Base-by-base conservation (phyloP, 2,888 invertebrate species). In the Aleiodes alternator region DNA sequence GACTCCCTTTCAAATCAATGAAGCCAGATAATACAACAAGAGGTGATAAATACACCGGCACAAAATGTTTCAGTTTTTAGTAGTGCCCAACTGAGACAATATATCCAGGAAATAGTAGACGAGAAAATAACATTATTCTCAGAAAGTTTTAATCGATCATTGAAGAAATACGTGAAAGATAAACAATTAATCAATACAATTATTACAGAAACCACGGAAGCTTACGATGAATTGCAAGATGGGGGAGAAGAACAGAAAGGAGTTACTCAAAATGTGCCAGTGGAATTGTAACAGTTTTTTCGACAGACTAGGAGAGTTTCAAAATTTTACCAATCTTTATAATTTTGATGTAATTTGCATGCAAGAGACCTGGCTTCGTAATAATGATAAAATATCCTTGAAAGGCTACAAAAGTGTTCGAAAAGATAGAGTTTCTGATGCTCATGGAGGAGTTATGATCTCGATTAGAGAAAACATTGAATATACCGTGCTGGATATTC, bases 1-100 rank as follows among this genome's bases (percentile, higher is more conserved):
- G 3, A 3, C 0, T 34, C 34, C 34, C 9, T 8, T 9, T 43
- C 43, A 7, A 43, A 3, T 43, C 43, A 11, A 9, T 8, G 0
- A 9, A 1, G 2, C 3, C 43, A 43, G 11, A 43, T 11, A 43
- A 5, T 43, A 9, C 9, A 43, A 43, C 3, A 8, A 3, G 43
- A 0, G 8, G 11, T 9, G 7, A 9, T 43, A 43, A 3, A 43
- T 43, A 43, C 43, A 9, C 43, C 9, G 1, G 1, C 55, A 14
- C 55, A 55, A 55, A 14, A 55, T 55, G n/a, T 16, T 14, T 55
- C 55, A 55, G 14, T 16, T n/a, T 6, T n/a, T 55, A 55, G 55
- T 9, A 14, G 14, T n/a, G 8, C n/a, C 8, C 55, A 55, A 16
- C 3, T 55, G 12, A 16, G 11, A 55, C 55, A 55, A 14, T 16